Evolutionary conservation across 2,888 invertebrate species (phyloP), one percentile per base, ranked within the genome.

Genomic region (Petrolisthes cinctipes): DNA sequence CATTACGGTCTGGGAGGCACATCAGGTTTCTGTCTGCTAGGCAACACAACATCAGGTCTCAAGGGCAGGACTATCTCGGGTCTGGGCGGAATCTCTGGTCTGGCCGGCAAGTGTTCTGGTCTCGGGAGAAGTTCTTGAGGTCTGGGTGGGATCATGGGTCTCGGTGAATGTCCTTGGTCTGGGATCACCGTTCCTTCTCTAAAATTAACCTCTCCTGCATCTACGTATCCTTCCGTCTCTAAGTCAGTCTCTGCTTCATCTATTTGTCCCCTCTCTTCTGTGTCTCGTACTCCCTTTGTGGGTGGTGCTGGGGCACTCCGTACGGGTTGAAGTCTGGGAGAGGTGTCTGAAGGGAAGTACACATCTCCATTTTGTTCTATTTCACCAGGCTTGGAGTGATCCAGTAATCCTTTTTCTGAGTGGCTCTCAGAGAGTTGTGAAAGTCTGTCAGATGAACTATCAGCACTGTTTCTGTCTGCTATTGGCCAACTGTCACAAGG

Each of bases 81-180:
- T 71, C 71, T 71, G 71, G 71, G 71, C 71, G 71, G 71, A 71
- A 71, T 71, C 6, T 71, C 71, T 17, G 71, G 71, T 71, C 4
- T 11, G 11, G 71, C 6, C 61, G 17, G 61, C 20, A 71, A 71
- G 1, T 11, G 14, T n/a, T 71, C 71, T 71, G 2, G 71, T 71
- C 20, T 71, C 71, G n/a, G 20, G 20, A 37, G 37, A 37, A 37
- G 37, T 37, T 37, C 37, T 37, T 37, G 37, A 37, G 37, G 37
- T 37, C 37, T 37, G 37, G 37, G 37, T 37, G 37, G 37, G 37
- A 37, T 37, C 37, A 37, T 37, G 37, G 37, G 37, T 37, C 37
- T 37, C 37, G 0, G 37, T 37, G 2, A 37, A 37, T 37, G 37
- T 37, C 37, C 37, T 37, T 37, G 37, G 37, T 37, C 37, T 37